Base-by-base conservation (phyloP, 2,797 vertebrate genomes). In the Eulemur coronatus region DNA sequence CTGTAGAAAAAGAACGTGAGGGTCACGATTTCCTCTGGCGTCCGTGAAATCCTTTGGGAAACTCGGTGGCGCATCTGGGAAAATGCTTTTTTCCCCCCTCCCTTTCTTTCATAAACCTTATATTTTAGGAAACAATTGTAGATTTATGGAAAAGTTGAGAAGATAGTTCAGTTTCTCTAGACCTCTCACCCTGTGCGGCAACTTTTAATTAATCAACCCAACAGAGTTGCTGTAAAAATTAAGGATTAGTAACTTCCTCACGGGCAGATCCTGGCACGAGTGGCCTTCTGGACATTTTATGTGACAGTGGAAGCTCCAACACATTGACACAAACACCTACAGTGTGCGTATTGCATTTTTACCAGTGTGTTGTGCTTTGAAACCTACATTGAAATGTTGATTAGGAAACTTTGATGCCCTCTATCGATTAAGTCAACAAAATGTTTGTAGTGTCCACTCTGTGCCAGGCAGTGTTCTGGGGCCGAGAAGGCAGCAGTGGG, bases 401-500 rank as follows among this genome's bases (percentile, higher is more conserved):
- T 86, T 96, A 65, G 84, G 92, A 95, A 95, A 94, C 61, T n/a
- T 90, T 3, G 35, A 90, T 87, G 50, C 4, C 28, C 50, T 76
- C 46, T 78, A 3, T 88, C 30, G 81, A 90, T 93, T 81, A 41
- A 65, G 46, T 79, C 63, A 67, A 80, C 89, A 92, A 75, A 73
- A 89, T 15, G 2, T 57, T 55, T n/a, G 33, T 84, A 12, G 30
- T 86, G 46, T 61, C 22, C 28, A 48, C 17, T 95, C 10, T 48
- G n/a, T 73, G 70, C 38, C 41, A 87, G 46, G 26, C 57, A 69
- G 55, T 70, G 26, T 84, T 72, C 35, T 80, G 63, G 24, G n/a
- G 26, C 46, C 46, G 46, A 86, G 63, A 28, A 75, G 75, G 35
- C 28, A n/a, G 46, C 33, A 15, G 30, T 78, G 70, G 89, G 24